These are phyloP conservation scores for Leptinotarsa juncta DNA, from an alignment of 2,888 invertebrate genomes.

Conservation along the genomic window DNA sequence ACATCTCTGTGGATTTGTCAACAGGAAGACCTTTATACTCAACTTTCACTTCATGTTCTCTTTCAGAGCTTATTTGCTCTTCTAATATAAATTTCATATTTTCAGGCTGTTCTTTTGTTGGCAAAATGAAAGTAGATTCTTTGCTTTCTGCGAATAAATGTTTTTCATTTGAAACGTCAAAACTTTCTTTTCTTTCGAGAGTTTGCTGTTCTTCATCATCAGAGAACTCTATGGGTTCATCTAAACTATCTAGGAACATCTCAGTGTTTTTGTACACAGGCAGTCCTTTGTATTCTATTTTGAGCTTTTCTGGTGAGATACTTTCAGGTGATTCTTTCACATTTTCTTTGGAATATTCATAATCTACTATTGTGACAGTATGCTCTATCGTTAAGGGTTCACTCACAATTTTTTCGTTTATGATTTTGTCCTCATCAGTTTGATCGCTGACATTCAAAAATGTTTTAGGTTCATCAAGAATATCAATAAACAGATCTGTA, in stretches of 20 bases:
- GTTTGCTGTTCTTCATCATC: slow-evolving; percentile 44
- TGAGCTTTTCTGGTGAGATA: neutral
- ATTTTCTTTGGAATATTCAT: neutral
- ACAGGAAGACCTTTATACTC: slow-evolving; percentile 50
- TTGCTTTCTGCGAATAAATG: neutral
- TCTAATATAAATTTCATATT: neutral
- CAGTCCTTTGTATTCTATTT: slow-evolving; percentile 47
- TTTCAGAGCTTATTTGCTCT: neutral
- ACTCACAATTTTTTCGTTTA: neutral
- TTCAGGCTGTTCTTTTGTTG: neutral
- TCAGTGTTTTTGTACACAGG: slow-evolving; percentile 56
- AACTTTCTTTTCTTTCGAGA: neutral
- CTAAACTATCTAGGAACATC: slow-evolving; percentile 62
- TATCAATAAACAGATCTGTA: slow-evolving; percentile 58
- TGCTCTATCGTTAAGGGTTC: neutral
- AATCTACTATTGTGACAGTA: neutral
- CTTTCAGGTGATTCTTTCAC: neutral
- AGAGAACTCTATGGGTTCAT: slow-evolving; percentile 51
- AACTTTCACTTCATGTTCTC: neutral
- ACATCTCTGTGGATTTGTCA: slow-evolving; percentile 46
- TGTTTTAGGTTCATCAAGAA: slow-evolving; percentile 56
- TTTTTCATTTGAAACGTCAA: neutral
- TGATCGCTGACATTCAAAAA: neutral
- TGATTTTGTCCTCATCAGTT: neutral
- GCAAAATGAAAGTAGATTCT: neutral